phyloP scores from a whole-genome alignment of 1,140 invertebrate species.

The Cecropterus lyciades region DNA sequence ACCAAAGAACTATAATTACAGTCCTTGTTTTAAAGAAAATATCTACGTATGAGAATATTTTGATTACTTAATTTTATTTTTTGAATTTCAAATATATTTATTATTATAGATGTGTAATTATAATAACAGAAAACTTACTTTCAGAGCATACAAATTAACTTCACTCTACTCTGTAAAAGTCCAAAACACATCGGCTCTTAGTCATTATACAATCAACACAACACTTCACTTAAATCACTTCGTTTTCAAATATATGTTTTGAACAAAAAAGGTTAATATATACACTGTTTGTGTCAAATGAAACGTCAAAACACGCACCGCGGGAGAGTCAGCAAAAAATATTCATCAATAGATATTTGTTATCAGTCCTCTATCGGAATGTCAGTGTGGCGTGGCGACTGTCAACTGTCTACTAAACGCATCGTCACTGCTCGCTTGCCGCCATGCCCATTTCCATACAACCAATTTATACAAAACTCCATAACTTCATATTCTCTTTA shows the following conservation, averaged over 20 bases:
- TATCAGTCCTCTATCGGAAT: conserved; percentile 82
- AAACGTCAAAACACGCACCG: conserved; percentile 48
- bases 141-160: no score
- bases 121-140: no score
- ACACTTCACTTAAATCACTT: conserved; percentile 64
- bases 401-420: conserved; percentile 84
- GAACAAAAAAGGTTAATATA: conserved; percentile 20
- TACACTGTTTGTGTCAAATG: conserved; percentile 21
- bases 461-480: conserved; percentile 28
- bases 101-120: no score
- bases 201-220: conserved; percentile 58
- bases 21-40: no score
- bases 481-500: conserved; percentile 16
- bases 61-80: no score
- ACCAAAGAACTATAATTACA: no score
- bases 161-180: conserved; percentile 30
- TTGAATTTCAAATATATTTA: no score
- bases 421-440: conserved; percentile 79
- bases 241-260: conserved; percentile 10
- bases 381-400: conserved; percentile 82
- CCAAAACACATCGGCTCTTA: conserved; percentile 47
- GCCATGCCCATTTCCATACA: conserved; percentile 80
- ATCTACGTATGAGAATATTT: no score
- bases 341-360: conserved; percentile 76
- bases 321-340: conserved; percentile 56